Percentiles rank a stretch among this genome's conserved stretches.
Evolutionary conservation across 2,113 vertebrate genomes (phyloP).

Genomic region (Anseranas semipalmata): DNA sequence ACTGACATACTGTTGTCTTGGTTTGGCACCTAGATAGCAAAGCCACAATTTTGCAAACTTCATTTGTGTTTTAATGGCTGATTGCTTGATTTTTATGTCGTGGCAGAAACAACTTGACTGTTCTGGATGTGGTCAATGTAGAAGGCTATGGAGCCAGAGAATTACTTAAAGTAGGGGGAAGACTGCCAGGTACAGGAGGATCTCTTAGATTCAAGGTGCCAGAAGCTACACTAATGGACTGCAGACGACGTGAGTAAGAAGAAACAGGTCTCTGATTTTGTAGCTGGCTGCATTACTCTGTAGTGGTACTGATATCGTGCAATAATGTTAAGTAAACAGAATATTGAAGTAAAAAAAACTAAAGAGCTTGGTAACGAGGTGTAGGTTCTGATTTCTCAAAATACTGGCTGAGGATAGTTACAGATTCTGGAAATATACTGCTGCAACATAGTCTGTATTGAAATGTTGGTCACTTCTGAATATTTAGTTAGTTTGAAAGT

Average conservation of each 20-base stretch:
- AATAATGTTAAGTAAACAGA: background rate
- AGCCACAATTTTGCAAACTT: background rate
- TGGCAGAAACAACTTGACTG: slow-evolving; percentile 92
- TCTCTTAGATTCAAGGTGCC: slow-evolving; percentile 96
- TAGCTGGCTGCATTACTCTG: background rate
- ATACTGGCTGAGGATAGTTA: background rate
- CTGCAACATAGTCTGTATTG: background rate
- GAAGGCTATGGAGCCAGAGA: slow-evolving; percentile 93
- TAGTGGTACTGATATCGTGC: background rate
- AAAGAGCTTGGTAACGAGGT: background rate
- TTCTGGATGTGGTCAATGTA: slow-evolving; percentile 88
- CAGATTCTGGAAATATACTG: background rate
- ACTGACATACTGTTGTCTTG: background rate
- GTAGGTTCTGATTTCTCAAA: background rate
- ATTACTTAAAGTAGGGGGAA: slow-evolving; percentile 90
- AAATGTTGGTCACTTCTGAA: background rate
- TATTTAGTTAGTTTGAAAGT: background rate
- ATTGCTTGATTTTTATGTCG: background rate
- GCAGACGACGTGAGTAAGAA: slow-evolving; percentile 87
- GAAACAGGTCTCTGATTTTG: background rate
- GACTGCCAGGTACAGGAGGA: slow-evolving; percentile 87
- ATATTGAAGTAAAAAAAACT: background rate
- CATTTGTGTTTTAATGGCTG: background rate
- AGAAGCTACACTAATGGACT: slow-evolving; percentile 96
- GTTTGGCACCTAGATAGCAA: background rate